Conservation (phyloP, 1,140 invertebrate genomes). For the Lasioglossum albipes region DNA sequence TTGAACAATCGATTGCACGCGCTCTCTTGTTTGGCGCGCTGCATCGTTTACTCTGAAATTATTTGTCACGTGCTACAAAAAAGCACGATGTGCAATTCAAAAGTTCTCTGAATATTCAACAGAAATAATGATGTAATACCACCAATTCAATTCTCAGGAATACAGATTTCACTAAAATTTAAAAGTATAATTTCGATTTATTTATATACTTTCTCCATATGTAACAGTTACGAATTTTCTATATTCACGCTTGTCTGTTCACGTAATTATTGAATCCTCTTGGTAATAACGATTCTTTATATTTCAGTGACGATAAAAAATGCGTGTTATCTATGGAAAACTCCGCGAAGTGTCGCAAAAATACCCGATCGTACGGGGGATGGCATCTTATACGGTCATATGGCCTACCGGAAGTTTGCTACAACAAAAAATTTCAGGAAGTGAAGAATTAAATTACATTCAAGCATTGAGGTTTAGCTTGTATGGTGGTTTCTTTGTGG, state of each 20-base stretch:
- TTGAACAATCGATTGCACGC: conserved; percentile 35
- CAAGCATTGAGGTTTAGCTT: conserved; percentile 84
- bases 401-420: conserved; percentile 85
- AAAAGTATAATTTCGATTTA: background rate
- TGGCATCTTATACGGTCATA: conserved; percentile 86
- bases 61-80: conserved; percentile 24
- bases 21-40: conserved; percentile 35
- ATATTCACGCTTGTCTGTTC: background rate
- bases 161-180: background rate
- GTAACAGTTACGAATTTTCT: background rate
- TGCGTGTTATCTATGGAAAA: conserved; percentile 75
- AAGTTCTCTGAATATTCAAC: conserved; percentile 1
- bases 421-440: conserved; percentile 81
- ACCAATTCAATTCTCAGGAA: background rate
- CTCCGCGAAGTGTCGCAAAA: conserved; percentile 75
- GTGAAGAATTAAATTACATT: conserved; percentile 80
- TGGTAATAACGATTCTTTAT: conserved; percentile 13
- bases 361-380: conserved; percentile 84
- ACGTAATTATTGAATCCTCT: background rate
- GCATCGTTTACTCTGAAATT: conserved; percentile 13
- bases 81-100: conserved; percentile 16
- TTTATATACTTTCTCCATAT: background rate
- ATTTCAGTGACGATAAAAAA: conserved; percentile 55
- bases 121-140: conserved; percentile 11
- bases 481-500: conserved; percentile 86